Evolutionary conservation across 2,888 invertebrate genomes (phyloP), one percentile per base, ranked within the genome.

Genomic region (Clistopyga incitator): DNA sequence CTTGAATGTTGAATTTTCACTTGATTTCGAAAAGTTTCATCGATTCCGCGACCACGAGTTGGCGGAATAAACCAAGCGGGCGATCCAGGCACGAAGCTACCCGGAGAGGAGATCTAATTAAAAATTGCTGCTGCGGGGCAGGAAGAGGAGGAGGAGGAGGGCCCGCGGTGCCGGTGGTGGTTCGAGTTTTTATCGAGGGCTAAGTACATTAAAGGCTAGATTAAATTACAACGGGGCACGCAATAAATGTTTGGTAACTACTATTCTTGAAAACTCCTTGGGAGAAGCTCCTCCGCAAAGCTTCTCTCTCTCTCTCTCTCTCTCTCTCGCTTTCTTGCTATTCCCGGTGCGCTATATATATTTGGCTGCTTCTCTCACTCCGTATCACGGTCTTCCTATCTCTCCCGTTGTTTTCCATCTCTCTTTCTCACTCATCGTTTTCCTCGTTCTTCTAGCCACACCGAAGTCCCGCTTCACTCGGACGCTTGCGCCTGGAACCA

Each of bases 201-300:
- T 86, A 86, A 88, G 87, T 86, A 84, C 86, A 88, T 88, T 86
- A 86, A 87, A 82, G 82, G 84, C 68, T 87, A 82, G 84, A 88
- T 88, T 86, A 88, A 88, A 86, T 89, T 89, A 89, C 84, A 86
- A 78, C 85, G 68, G 85, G 81, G 85, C 86, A 85, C 85, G 86
- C 88, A 86, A 87, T 87, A 88, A 88, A 88, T 85, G 85, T 88
- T 88, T 86, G 87, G 86, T 88, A 88, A 88, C 88, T 83, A 86
- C 85, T 85, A 88, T 88, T 88, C 89, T 88, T 83, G 82, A 77
- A 78, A 89, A 89, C 84, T 87, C 85, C 72, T 71, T 45, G 65
- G 64, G 71, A 65, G 64, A 82, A 75, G 23, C 54, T 56, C 47
- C 56, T 34, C 42, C 34, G 29, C 47, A 38, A 75, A 59, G 45